A percentile compares a stretch with the other conserved stretches of the same genome.
phyloP scores from a whole-genome alignment of 2,113 vertebrate species.

The Leucoraja erinaceus region DNA sequence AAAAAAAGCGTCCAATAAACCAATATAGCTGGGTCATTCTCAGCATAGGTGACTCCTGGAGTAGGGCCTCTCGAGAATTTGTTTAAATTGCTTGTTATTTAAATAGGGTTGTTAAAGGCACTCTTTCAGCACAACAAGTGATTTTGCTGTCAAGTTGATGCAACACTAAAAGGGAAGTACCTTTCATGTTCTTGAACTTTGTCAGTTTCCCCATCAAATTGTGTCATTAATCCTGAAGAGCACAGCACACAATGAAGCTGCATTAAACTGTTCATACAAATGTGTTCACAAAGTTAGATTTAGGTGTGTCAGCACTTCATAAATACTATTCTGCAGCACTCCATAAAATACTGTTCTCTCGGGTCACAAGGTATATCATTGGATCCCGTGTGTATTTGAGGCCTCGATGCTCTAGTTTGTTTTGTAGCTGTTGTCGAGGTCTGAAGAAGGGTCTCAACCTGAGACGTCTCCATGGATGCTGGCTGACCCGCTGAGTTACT shows the following conservation, averaged over 20 bases:
- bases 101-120: background rate
- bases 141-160: background rate
- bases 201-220: background rate
- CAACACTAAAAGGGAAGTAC: background rate
- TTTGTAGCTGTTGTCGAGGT: background rate
- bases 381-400: too few species aligned
- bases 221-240: background rate
- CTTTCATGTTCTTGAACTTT: background rate
- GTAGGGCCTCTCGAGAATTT: background rate
- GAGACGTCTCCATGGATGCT: too few species aligned
- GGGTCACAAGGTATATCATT: background rate
- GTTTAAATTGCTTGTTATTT: conserved; percentile 9
- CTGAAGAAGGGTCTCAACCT: too few species aligned
- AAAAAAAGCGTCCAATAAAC: background rate
- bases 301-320: background rate
- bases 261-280: background rate
- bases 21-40: background rate
- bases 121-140: background rate
- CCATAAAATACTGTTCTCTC: background rate
- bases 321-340: background rate
- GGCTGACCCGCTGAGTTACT: too few species aligned
- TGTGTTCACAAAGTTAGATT: background rate
- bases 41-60: background rate
- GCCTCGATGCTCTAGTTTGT: background rate
- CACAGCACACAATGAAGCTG: background rate